Base-by-base conservation (phyloP, 1,140 invertebrate genomes). In the Cheumatopsyche charites region DNA sequence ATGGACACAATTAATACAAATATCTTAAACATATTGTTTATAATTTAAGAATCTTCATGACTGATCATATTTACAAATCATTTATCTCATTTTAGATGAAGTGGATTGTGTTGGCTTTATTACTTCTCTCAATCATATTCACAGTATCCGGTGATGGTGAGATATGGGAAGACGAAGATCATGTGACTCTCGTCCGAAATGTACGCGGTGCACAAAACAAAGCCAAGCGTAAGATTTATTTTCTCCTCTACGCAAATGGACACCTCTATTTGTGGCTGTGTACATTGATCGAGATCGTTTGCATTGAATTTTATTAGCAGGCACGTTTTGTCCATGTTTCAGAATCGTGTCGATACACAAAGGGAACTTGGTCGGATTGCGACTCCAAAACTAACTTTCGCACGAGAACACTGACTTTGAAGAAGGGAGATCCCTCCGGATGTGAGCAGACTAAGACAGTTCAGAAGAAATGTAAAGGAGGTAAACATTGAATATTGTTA, bases 381-480 rank as follows among this genome's bases (percentile, higher is more conserved):
- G 92, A 95, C 79, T 78, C 88, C 29, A 92, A 91, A 79, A 91
- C 89, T 49, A 94, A 95, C 80, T 88, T 88, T 75, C 87, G 93
- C 75, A 90, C 90, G 15, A 86, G 93, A 73, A 93, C 90, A 26
- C 83, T 95, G 72, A 94, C 89, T 42, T 84, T 95, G 75, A 94
- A 94, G 82, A 93, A 92, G 79, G 92, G 93, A 25, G 91, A 93
- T 79, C 87, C 88, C 26, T 80, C 86, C 47, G 86, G 85, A 61
- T 95, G 94, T 81, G 91, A 94, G 78, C 87, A 87, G 70, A 91
- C 89, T 29, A 94, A 94, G 83, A 92, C 88, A n/a, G 92, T 95
- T 75, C 89, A 92, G 80, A 94, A 94, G 84, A 94, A 94, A 78
- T 95, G 94, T 86, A 95, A 94, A 84, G 94, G 93, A 89, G 91